Base-by-base conservation (phyloP, 2,797 vertebrate species). In the Spinus olivaceus region DNA sequence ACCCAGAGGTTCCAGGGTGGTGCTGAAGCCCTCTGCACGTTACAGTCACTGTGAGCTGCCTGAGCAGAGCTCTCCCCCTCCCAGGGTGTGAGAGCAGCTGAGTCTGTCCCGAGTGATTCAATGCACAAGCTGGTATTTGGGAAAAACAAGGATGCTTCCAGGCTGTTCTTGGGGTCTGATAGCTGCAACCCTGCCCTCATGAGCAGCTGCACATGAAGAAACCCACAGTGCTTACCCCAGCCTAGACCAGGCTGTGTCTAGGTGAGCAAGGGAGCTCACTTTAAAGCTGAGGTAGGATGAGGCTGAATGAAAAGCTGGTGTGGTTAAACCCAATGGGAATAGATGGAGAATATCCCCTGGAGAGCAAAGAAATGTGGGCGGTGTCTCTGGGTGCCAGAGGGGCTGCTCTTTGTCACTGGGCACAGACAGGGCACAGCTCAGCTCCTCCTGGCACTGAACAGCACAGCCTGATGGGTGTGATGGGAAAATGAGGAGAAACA, bases 181-280 rank as follows among this genome's bases (percentile, higher is more conserved):
- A 61, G 20, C 21, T 76, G 28, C 73, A 60, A 5, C 39, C 25
- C 28, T 77, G 50, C 60, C 78, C 66, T 84, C 19, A 2, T 2
- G 39, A 57, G n/a, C 60, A 91, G 42, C 47, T 77, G 64, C 33
- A 35, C 3, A 2, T 5, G 33, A 33, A 25, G 32, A 16, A 88
- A 35, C 22, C 22, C 6, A 2, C 0, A 0, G 37, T 80, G 80
- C 33, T 53, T 8, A 32, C 27, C 27, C 44, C 39, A 71, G 0
- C 12, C 53, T 24, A 20, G 44, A 47, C 22, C 57, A 57, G 65
- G 20, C 14, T 85, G 41, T 49, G 41, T 17, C 25, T 42, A n/a
- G 8, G 13, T 41, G 51, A 72, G n/a, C 63, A 47, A 47, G 28
- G 23, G 28, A 67, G n/a, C 64, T 37, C 7, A 1, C 46, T 64